phyloP scores from a whole-genome alignment of 64 coral and sea anemone species.

The Montipora cactus region DNA sequence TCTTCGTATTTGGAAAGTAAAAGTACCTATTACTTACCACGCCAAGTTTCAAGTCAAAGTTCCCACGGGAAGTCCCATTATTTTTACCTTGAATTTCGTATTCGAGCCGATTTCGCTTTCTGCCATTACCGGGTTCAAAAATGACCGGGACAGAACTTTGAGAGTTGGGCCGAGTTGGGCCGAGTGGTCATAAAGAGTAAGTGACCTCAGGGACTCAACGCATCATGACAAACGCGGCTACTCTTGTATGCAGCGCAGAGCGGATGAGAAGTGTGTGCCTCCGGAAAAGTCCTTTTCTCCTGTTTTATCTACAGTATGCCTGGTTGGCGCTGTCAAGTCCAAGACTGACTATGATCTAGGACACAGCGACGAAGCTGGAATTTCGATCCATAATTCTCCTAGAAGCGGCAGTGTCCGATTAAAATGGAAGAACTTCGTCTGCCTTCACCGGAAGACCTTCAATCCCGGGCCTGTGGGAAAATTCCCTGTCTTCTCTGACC shows the following conservation, averaged over 20 bases:
- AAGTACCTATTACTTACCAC: constrained; percentile 19
- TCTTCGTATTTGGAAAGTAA: not conserved
- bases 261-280: constrained; percentile 15
- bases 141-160: constrained; percentile 1
- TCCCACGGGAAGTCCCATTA: constrained; percentile 25
- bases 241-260: not conserved
- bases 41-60: constrained; percentile 46
- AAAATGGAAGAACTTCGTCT: not conserved
- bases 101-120: not conserved
- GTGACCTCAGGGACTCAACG: constrained; percentile 35
- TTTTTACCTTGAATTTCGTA: constrained; percentile 41
- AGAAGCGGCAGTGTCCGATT: not conserved
- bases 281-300: not conserved
- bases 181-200: constrained; percentile 13
- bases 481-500: not conserved
- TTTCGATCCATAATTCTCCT: not conserved
- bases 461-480: not conserved
- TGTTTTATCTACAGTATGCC: not conserved
- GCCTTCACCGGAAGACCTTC: not conserved
- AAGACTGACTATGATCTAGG: not conserved
- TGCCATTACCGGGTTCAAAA: not conserved
- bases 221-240: constrained; percentile 1
- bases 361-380: not conserved
- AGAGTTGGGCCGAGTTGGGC: constrained; percentile 31
- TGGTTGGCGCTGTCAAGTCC: not conserved